These are phyloP conservation scores for Drosophila hamatofila DNA, from an alignment of 2,888 invertebrate species.

Conservation along the genomic window DNA sequence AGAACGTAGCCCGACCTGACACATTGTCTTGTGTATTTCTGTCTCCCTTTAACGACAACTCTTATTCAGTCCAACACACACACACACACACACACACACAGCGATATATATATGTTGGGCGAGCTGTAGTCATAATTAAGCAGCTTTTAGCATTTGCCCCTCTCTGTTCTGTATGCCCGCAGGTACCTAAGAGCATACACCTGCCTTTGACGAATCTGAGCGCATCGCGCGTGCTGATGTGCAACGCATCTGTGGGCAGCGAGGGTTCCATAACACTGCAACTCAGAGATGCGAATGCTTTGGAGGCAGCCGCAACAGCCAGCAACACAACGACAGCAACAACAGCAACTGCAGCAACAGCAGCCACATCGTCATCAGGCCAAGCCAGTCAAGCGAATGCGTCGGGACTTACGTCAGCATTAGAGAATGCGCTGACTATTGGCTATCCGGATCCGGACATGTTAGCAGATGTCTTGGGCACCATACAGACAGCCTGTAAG, in stretches of 20 bases:
- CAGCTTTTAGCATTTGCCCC: slow-evolving; percentile 35
- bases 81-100: neutral
- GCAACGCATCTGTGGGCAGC: slow-evolving; percentile 85
- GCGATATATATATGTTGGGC: slow-evolving; percentile 2
- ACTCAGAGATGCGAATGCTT: slow-evolving; percentile 84
- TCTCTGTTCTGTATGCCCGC: slow-evolving; percentile 35
- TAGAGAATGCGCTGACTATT: slow-evolving; percentile 88
- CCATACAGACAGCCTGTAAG: slow-evolving; percentile 87
- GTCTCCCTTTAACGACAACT: neutral
- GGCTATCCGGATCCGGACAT: slow-evolving; percentile 92
- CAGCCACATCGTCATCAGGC: slow-evolving; percentile 33
- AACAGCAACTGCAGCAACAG: slow-evolving; percentile 24
- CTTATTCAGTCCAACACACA: slow-evolving; percentile 1
- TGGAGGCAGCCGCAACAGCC: slow-evolving; percentile 36
- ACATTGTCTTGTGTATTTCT: slow-evolving; percentile 17
- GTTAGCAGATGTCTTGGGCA: slow-evolving; percentile 90
- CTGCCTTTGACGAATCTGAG: slow-evolving; percentile 85
- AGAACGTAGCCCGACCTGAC: slow-evolving; percentile 19
- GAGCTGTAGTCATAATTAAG: slow-evolving; percentile 53
- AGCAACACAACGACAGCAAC: slow-evolving; percentile 20
- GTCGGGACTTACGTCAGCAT: slow-evolving; percentile 62
- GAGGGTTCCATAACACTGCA: slow-evolving; percentile 85
- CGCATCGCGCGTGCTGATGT: slow-evolving; percentile 83
- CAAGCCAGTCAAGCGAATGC: slow-evolving; percentile 54
- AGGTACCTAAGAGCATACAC: slow-evolving; percentile 85